These are phyloP conservation scores for Hydrochoerus hydrochaeris DNA, from an alignment of 2,113 vertebrate genomes.

Conservation along the genomic window DNA sequence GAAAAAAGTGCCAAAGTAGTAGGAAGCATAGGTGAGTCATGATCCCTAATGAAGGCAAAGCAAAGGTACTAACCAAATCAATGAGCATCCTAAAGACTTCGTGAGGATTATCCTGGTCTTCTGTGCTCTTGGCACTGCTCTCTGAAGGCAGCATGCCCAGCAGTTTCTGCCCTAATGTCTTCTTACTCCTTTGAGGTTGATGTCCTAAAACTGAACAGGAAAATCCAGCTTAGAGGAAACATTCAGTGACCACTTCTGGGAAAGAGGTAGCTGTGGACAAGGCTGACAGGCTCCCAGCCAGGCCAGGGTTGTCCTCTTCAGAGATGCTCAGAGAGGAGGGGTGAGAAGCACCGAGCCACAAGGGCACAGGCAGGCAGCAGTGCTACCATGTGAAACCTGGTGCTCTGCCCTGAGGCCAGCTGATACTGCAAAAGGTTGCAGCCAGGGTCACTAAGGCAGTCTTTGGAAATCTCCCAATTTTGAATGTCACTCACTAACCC, in stretches of 20 bases:
- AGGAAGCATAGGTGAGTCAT: background rate
- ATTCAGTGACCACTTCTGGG: background rate
- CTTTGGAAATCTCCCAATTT: background rate
- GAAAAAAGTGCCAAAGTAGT: background rate
- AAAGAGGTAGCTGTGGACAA: background rate
- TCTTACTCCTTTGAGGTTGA: slow-evolving; percentile 68
- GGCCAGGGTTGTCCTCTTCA: background rate
- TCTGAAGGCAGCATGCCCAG: slow-evolving; percentile 85
- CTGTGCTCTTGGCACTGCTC: slow-evolving; percentile 78
- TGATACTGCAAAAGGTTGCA: background rate
- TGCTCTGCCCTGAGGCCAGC: no score
- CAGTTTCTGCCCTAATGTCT: slow-evolving; percentile 86
- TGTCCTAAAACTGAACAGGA: slow-evolving; percentile 66
- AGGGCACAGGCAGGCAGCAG: background rate
- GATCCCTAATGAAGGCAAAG: background rate
- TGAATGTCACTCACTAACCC: background rate
- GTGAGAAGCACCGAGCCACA: background rate
- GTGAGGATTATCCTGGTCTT: slow-evolving; percentile 83
- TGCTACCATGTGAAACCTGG: background rate
- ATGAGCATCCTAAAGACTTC: slow-evolving; percentile 89
- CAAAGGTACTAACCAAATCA: slow-evolving; percentile 90
- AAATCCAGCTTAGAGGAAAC: slow-evolving; percentile 52
- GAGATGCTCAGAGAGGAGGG: background rate
- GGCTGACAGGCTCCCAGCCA: no score
- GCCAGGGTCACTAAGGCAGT: background rate